Base-by-base conservation (phyloP, 2,113 vertebrate species). In the Elephantulus edwardii region DNA sequence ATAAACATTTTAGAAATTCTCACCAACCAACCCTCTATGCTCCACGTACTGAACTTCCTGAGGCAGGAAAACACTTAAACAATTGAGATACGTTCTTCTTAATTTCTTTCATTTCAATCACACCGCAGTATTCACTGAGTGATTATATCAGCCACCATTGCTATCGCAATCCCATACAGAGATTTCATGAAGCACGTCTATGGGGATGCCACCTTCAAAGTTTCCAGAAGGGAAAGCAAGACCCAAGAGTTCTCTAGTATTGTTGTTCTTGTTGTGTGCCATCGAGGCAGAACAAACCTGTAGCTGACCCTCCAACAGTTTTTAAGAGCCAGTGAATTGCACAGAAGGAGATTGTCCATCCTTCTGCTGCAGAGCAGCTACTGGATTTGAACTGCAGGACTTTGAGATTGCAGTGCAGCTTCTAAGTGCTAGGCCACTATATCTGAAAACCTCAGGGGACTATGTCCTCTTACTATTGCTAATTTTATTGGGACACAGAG, bases 1-100 rank as follows among this genome's bases (percentile, higher is more conserved):
- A 93, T 64, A 76, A 38, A 40, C 13, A 64, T 60, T 78, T 89
- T 71, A 70, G 77, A 79, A 52, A 89, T 82, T 72, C 9, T 52
- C 83, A 78, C 12, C 35, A 78, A 19, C 8, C 56, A 87, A 54
- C 33, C 81, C 72, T 71, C 62, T 42, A 78, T 84, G 20, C 71
- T 75, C 22, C 56, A 30, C 17, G 71, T 70, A 30, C 3, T 33
- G 22, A 89, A 83, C 6, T 85, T 52, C 70, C 24, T 46, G 79
- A 89, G 12, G 38, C 35, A 85, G 24, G 68, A 76, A 90, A 85
- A 60, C 7, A 40, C 4, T 76, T 75, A n/a, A 86, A 17, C 87
- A 81, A 76, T 11, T 2, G 28, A 71, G 17, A 14, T 30, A 33
- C 24, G 83, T 81, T 48, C 60, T 75, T 79, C 56, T 81, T 81